Base-by-base conservation (phyloP, 2,797 vertebrate species). In the Spatula versicolor region DNA sequence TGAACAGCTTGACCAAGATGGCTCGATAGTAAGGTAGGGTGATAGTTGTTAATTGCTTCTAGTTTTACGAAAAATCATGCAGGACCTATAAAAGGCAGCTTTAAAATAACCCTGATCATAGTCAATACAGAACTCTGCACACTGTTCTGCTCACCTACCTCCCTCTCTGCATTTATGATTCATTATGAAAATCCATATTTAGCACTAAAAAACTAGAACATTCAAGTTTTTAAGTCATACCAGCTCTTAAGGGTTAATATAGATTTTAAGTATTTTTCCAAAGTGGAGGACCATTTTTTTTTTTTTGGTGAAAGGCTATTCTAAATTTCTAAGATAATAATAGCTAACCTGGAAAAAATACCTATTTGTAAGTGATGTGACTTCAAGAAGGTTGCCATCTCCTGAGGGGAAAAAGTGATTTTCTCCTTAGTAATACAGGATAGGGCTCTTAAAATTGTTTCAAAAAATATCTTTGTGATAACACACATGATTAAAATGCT, bases 51-150 rank as follows among this genome's bases (percentile, higher is more conserved):
- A 68, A 37, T 54, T 79, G 39, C 59, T 74, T 62, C 33, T 58
- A 62, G 22, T 78, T 55, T 58, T 48, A 48, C 22, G 19, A 28
- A 77, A 45, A 75, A 46, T 4, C 8, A 2, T 10, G 22, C 33
- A 39, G 72, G 73, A 92, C 25, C 48, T 83, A 76, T 11, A 71
- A 86, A 95, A 83, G 74, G 78, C 68, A 78, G 68, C 60, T 84
- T 83, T 93, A 86, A 90, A 94, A 74, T 55, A 88, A 77, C 73
- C 55, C 25, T 45, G 58, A 77, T 87, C 63, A 92, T 88, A 91
- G 83, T 54, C 68, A 83, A 73, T 35, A 62, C 35, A 88, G 88
- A 90, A 30, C 59, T 77, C 55, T 46, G 22, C 90, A 84, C 68
- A 67, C 72, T 30, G 48, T 63, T 86, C 45, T 83, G 74, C 68